Conservation (phyloP, 2,797 vertebrate species). For the Staurois parvus region DNA sequence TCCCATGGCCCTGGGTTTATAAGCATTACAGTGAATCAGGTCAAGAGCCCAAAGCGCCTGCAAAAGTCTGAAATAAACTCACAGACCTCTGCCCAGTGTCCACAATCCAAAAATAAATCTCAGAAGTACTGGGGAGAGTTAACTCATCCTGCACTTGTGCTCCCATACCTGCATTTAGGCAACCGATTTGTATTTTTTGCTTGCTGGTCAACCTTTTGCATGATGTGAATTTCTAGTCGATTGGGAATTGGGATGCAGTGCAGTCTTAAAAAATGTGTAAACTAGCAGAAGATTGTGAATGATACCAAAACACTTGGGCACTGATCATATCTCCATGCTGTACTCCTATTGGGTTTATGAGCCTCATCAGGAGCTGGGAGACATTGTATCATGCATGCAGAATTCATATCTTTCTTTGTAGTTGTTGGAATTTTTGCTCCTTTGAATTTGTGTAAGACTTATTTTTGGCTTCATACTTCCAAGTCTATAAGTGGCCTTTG, state of each 20-base stretch:
- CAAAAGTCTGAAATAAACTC: constrained; percentile 57
- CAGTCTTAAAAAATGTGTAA: no score
- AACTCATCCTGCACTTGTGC: not conserved
- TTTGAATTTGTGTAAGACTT: constrained; percentile 41
- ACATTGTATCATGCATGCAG: not conserved
- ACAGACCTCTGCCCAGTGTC: constrained; percentile 46
- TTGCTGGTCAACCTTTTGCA: not conserved
- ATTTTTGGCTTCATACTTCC: constrained; percentile 44
- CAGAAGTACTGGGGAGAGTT: not conserved
- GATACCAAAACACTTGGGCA: not conserved
- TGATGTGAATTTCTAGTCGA: not conserved
- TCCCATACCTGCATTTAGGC: not conserved
- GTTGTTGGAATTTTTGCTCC: constrained; percentile 22
- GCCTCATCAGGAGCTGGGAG: not conserved
- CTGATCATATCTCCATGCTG: not conserved
- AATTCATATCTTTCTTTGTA: constrained; percentile 19
- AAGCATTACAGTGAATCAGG: constrained; percentile 56
- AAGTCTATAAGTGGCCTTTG: constrained; percentile 50
- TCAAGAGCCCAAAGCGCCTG: constrained; percentile 54
- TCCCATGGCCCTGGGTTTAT: constrained; percentile 54
- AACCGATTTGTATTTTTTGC: not conserved
- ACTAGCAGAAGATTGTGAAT: not conserved
- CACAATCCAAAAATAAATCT: constrained; percentile 42
- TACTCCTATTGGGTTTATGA: not conserved
- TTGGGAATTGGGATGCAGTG: not conserved